A percentile compares a stretch with the other conserved stretches of the same genome.
Conservation (phyloP, 2,797 vertebrate genomes). For the Pantherophis alleghaniensis region DNA sequence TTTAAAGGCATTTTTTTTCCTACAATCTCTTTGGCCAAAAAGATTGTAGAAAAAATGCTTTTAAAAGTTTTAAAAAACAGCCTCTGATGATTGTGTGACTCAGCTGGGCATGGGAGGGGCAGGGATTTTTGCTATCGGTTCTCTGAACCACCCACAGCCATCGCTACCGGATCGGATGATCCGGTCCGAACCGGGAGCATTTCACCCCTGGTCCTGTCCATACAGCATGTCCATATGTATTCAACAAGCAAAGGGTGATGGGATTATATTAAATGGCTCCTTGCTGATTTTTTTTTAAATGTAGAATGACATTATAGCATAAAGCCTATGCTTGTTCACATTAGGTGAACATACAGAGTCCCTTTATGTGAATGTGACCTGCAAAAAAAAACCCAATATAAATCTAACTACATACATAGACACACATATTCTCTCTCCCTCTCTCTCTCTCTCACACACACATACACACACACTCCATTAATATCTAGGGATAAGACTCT, state of each 20-base stretch:
- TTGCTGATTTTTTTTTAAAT: not conserved
- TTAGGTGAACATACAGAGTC: not conserved
- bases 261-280: not conserved
- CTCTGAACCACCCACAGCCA: too few relatives aligned
- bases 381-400: not conserved
- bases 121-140: too few relatives aligned
- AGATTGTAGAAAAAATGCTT: too few relatives aligned
- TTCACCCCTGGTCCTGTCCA: not conserved
- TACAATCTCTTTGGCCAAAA: too few relatives aligned
- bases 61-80: too few relatives aligned
- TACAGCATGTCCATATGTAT: not conserved
- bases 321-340: not conserved
- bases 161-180: too few relatives aligned
- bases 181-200: too few relatives aligned
- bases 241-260: not conserved
- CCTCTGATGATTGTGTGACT: too few relatives aligned
- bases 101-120: too few relatives aligned
- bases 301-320: not conserved
- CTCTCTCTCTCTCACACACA: too few relatives aligned
- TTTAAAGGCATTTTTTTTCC: too few relatives aligned
- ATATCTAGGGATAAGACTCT: not conserved
- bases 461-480: not conserved
- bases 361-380: not conserved
- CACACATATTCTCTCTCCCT: not conserved
- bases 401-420: not conserved